Conservation (phyloP, 2,888 invertebrate species). For the Teinopalpus imperialis region DNA sequence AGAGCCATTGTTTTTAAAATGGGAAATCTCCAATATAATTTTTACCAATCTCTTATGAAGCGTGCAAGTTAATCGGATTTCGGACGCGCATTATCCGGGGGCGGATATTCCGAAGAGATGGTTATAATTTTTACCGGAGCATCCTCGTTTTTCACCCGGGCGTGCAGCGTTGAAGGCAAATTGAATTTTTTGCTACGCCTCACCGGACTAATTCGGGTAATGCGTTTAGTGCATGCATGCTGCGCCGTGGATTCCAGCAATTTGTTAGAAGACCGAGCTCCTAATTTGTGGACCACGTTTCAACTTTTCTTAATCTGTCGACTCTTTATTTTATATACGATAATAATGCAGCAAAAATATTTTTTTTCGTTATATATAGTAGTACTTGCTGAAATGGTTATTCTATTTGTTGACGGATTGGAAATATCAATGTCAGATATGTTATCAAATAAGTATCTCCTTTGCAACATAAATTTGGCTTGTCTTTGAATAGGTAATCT, state of each 20-base stretch:
- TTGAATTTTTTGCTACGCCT: slow-evolving; percentile 77
- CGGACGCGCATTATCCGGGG: slow-evolving; percentile 51
- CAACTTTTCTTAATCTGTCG: background rate
- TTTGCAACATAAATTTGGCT: too few relatives aligned
- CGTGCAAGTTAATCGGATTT: slow-evolving; percentile 70
- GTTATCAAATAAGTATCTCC: too few relatives aligned
- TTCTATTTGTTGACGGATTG: too few relatives aligned
- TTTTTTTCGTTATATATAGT: too few relatives aligned
- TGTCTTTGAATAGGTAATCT: too few relatives aligned
- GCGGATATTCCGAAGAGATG: slow-evolving; percentile 61
- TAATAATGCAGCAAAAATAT: too few relatives aligned
- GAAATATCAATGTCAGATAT: too few relatives aligned
- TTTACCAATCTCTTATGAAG: slow-evolving; percentile 56
- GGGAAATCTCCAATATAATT: slow-evolving; percentile 8
- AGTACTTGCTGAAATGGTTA: too few relatives aligned
- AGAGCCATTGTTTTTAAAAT: too few relatives aligned
- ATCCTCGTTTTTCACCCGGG: slow-evolving; percentile 57
- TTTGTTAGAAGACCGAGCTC: slow-evolving; percentile 13
- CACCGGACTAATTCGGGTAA: slow-evolving; percentile 76
- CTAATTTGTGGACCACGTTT: slow-evolving; percentile 23
- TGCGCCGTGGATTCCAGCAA: slow-evolving; percentile 28
- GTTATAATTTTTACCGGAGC: slow-evolving; percentile 69
- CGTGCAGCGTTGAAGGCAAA: slow-evolving; percentile 64
- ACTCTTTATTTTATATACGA: background rate
- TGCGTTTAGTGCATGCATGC: slow-evolving; percentile 72